These are phyloP conservation scores for Drosophila kohkoa DNA, from an alignment of 1,140 invertebrate species.

Conservation along the genomic window DNA sequence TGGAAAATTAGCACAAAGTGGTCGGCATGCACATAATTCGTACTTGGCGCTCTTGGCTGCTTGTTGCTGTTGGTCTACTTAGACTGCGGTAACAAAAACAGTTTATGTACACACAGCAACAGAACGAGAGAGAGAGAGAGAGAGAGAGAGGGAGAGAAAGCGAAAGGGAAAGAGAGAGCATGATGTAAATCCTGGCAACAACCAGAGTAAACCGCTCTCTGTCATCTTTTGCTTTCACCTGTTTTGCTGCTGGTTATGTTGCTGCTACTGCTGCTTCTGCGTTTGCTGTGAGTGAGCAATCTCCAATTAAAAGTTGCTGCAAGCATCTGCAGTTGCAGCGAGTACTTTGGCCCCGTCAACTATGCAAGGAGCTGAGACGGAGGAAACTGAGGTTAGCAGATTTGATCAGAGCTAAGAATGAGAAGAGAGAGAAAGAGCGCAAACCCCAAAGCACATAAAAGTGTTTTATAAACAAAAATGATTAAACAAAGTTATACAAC, in stretches of 20 bases:
- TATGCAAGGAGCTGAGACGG: background rate
- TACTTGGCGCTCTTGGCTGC: conserved; percentile 27
- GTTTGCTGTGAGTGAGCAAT: conserved; percentile 62
- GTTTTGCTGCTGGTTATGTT: conserved; percentile 31
- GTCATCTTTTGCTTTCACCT: conserved; percentile 74
- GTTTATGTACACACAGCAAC: conserved; percentile 38
- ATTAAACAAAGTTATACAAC: conserved; percentile 72
- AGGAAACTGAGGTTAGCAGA: conserved; percentile 30
- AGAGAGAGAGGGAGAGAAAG: background rate
- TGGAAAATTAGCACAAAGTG: conserved; percentile 73
- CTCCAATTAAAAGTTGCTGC: conserved; percentile 79
- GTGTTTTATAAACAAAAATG: conserved; percentile 75
- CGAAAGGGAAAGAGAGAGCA: background rate
- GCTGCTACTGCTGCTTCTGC: background rate
- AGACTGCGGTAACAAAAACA: conserved; percentile 35
- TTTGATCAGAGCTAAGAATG: conserved; percentile 29
- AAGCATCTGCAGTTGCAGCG: conserved; percentile 30
- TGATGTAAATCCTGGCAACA: conserved; percentile 14
- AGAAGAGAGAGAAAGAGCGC: conserved; percentile 1
- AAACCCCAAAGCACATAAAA: conserved; percentile 42
- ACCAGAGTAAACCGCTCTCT: conserved; percentile 47
- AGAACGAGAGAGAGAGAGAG: background rate
- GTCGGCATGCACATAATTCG: conserved; percentile 62
- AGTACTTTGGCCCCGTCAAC: conserved; percentile 27
- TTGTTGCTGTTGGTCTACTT: conserved; percentile 47